Conservation (phyloP, 2,113 vertebrate species). For the Cavia aperea region DNA sequence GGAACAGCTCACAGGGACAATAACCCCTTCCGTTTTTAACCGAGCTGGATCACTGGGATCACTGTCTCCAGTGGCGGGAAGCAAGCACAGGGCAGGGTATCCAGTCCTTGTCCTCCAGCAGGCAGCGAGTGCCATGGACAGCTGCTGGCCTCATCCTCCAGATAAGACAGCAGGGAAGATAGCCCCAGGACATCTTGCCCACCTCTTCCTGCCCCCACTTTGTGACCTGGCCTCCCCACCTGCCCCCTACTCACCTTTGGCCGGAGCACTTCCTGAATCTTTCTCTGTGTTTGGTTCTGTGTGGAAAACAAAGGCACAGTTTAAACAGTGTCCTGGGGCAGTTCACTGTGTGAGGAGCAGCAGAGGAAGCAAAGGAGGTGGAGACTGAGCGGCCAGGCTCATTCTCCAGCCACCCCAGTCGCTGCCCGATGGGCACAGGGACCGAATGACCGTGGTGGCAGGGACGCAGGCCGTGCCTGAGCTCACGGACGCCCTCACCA, state of each 20-base stretch:
- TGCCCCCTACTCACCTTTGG: constrained; percentile 76
- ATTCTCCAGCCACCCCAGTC: too few relatives aligned
- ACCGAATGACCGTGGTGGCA: too few relatives aligned
- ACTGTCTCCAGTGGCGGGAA: background rate
- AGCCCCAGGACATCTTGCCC: background rate
- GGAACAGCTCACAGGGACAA: background rate
- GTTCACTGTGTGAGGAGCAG: constrained; percentile 49
- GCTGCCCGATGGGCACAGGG: too few relatives aligned
- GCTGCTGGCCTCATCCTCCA: background rate
- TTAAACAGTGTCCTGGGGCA: constrained; percentile 68
- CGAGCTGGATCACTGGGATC: background rate
- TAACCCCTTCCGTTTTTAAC: background rate
- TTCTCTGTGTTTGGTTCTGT: constrained; percentile 76
- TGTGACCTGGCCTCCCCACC: constrained; percentile 1
- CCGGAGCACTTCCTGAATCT: constrained; percentile 67
- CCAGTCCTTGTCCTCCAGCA: background rate
- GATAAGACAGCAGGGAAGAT: background rate
- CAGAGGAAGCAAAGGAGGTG: background rate
- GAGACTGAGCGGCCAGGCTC: background rate
- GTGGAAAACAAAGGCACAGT: constrained; percentile 76
- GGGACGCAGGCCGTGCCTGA: too few relatives aligned
- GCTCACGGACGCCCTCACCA: too few relatives aligned
- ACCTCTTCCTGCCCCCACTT: constrained; percentile 10
- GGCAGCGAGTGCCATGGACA: constrained; percentile 1
- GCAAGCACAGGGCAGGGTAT: background rate